phyloP scores from a whole-genome alignment of 2,113 vertebrate genomes.

The Daphoenositta chrysoptera region DNA sequence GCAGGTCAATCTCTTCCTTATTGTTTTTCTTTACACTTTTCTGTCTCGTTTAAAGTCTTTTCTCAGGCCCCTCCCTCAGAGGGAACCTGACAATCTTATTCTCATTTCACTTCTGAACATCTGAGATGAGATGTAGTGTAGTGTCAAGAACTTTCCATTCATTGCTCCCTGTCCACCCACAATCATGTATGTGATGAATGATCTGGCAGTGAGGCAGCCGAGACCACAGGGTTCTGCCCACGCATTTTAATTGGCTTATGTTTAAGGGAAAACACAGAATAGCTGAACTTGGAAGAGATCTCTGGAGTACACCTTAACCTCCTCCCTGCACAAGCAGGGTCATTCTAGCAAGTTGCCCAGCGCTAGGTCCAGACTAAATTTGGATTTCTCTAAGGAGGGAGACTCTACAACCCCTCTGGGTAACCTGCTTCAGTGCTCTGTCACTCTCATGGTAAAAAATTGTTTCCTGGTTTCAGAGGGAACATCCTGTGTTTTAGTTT shows the following conservation, averaged over 20 bases:
- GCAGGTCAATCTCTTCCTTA: neutral
- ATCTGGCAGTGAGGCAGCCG: neutral
- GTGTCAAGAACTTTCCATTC: neutral
- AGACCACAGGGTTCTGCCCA: neutral
- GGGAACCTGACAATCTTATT: neutral
- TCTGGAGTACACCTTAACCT: neutral
- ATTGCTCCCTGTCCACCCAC: neutral
- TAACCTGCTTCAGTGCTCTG: neutral
- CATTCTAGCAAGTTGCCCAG: neutral
- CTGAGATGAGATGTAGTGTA: neutral
- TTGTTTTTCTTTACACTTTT: neutral
- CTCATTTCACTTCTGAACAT: neutral
- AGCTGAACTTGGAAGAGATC: neutral
- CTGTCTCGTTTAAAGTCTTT: neutral
- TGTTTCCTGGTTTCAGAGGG: neutral
- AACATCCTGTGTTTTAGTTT: neutral
- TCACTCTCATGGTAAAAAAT: neutral
- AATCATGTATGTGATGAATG: neutral
- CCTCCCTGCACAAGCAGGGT: neutral
- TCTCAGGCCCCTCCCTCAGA: neutral
- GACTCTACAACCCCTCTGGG: neutral
- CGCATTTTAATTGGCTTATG: neutral
- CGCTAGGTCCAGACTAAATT: neutral
- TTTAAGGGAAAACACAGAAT: neutral
- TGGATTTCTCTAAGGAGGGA: neutral